These are phyloP conservation scores for Zaprionus ornatus DNA, from an alignment of 1,140 invertebrate species.

Conservation along the genomic window DNA sequence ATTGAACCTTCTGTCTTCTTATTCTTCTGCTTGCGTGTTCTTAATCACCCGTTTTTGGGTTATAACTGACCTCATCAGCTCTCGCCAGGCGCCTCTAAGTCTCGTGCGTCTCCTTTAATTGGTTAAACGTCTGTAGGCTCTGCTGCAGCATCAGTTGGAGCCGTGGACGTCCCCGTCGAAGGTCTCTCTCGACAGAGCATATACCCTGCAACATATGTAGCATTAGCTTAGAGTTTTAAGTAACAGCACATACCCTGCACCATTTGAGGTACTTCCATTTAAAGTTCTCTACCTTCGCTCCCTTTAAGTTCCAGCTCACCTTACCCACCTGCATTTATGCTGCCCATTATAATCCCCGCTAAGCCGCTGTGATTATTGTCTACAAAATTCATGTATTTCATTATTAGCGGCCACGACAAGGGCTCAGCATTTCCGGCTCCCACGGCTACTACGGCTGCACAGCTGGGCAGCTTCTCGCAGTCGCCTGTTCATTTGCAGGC, in stretches of 20 bases:
- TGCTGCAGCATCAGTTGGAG: too few species aligned
- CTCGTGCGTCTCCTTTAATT: too few species aligned
- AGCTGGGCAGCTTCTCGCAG: conserved; percentile 31
- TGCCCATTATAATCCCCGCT: conserved; percentile 67
- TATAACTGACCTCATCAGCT: too few species aligned
- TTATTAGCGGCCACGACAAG: conserved; percentile 62
- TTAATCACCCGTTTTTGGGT: too few species aligned
- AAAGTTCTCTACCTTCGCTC: neutral
- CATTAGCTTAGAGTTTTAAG: too few species aligned
- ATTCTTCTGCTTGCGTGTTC: too few species aligned
- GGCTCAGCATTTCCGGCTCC: conserved; percentile 60
- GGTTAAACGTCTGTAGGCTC: too few species aligned
- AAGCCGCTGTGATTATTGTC: conserved; percentile 77
- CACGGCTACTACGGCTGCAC: neutral
- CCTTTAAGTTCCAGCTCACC: conserved; percentile 22
- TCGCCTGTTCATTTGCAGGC: conserved; percentile 76
- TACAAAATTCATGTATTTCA: conserved; percentile 82
- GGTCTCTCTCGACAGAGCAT: too few species aligned
- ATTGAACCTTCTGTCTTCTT: too few species aligned
- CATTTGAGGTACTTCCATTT: neutral
- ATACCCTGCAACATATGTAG: too few species aligned
- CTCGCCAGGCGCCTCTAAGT: too few species aligned
- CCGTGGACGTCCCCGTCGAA: too few species aligned
- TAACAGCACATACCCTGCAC: neutral
- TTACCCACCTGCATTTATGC: conserved; percentile 36